Percentiles rank a stretch among this genome's conserved stretches.
phyloP scores from a whole-genome alignment of 1,140 invertebrate genomes.

The Watersipora subatra region DNA sequence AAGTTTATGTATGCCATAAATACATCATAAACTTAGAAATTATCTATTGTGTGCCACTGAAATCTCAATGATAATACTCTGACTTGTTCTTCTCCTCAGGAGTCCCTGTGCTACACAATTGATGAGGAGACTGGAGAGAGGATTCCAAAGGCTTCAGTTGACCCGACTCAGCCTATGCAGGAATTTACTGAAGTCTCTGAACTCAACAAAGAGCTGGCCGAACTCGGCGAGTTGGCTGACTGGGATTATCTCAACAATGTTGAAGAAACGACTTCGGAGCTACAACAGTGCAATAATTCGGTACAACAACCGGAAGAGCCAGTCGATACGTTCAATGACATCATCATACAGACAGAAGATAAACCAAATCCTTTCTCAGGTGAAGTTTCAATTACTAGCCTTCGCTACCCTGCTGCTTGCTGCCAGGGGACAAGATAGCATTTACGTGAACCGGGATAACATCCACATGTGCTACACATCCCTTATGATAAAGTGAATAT shows the following conservation, averaged over 20 bases:
- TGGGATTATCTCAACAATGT: neutral
- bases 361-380: neutral
- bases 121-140: neutral
- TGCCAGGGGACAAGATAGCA: no score
- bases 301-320: neutral
- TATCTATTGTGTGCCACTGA: no score
- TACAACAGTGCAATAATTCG: neutral
- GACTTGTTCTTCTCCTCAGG: no score
- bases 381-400: neutral
- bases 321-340: neutral
- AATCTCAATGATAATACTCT: no score
- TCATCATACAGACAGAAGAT: neutral
- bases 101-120: neutral
- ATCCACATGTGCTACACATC: no score
- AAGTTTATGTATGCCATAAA: no score
- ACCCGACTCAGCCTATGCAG: neutral
- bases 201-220: neutral
- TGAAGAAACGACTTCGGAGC: neutral
- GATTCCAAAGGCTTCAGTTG: neutral
- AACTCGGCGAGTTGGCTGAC: neutral
- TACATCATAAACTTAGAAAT: no score
- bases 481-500: no score
- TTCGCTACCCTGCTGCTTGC: neutral
- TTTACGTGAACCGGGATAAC: no score
- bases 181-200: neutral